Percentiles rank a stretch among this genome's conserved stretches.
Evolutionary conservation across 2,797 vertebrate species (phyloP).

Genomic region (Gadopsis bispinosus): DNA sequence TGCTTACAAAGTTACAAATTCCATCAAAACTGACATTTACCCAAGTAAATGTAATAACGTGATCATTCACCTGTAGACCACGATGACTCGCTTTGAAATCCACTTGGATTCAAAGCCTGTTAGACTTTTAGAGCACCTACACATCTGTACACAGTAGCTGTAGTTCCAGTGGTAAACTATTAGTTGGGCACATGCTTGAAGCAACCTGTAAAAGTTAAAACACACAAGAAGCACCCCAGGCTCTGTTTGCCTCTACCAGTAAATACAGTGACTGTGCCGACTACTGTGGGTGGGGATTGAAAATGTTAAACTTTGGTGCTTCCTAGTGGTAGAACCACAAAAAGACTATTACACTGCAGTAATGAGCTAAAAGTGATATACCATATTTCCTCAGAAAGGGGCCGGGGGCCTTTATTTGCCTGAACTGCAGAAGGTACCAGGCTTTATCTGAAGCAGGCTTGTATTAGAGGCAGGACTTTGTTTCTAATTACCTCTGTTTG

Average conservation of each 20-base stretch:
- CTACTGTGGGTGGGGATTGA: background rate
- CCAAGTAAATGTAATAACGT: no score
- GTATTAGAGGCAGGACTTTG: no score
- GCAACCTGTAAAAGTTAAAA: background rate
- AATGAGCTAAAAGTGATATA: background rate
- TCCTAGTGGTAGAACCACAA: background rate
- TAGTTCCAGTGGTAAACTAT: background rate
- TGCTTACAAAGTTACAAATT: slow-evolving; percentile 49
- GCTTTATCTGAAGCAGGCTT: no score
- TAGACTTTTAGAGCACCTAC: slow-evolving; percentile 4
- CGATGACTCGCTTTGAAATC: slow-evolving; percentile 47
- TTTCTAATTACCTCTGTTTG: no score
- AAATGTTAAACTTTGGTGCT: background rate
- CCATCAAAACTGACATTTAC: slow-evolving; percentile 13
- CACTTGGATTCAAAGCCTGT: slow-evolving; percentile 44
- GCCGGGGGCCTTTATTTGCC: no score
- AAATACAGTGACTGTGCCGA: background rate
- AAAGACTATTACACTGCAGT: background rate
- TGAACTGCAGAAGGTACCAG: no score
- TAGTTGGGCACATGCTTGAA: slow-evolving; percentile 18
- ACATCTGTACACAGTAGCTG: background rate
- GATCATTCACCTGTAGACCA: slow-evolving; percentile 39
- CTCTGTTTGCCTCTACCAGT: background rate
- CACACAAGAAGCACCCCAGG: background rate
- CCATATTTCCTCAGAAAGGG: no score